A percentile compares a stretch with the other conserved stretches of the same genome.
Evolutionary conservation across 2,113 vertebrate species (phyloP).

Genomic region (Orcinus orca): DNA sequence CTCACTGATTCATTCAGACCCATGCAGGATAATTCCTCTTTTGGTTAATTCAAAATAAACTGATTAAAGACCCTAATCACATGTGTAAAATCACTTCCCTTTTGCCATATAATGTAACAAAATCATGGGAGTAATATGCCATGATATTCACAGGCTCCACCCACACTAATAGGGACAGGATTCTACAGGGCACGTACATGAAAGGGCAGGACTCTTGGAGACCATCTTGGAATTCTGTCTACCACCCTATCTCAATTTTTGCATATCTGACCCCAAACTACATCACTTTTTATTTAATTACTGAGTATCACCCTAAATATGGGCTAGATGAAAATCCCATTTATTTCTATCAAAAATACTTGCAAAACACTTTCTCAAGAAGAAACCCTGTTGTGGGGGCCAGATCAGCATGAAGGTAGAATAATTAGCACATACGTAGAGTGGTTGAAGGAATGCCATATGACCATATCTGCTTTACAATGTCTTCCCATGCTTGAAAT

Average conservation of each 20-base stretch:
- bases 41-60: background rate
- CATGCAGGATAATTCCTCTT: background rate
- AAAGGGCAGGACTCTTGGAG: background rate
- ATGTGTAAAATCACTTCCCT: background rate
- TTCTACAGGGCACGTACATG: background rate
- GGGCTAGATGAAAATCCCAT: background rate
- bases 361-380: background rate
- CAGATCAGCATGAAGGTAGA: background rate
- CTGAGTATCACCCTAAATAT: background rate
- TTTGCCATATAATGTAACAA: background rate
- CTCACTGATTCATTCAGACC: background rate
- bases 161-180: background rate
- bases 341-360: background rate
- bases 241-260: background rate
- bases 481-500: background rate
- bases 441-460: background rate
- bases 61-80: background rate
- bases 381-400: background rate
- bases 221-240: background rate
- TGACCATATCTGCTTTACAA: background rate
- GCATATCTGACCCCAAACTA: background rate
- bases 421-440: background rate
- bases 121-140: background rate
- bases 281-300: background rate
- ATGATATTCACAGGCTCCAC: background rate